Percentiles rank a stretch among this genome's conserved stretches.
These are phyloP conservation scores for Crepidodera aurea DNA, from an alignment of 2,888 invertebrate species.

Conservation along the genomic window DNA sequence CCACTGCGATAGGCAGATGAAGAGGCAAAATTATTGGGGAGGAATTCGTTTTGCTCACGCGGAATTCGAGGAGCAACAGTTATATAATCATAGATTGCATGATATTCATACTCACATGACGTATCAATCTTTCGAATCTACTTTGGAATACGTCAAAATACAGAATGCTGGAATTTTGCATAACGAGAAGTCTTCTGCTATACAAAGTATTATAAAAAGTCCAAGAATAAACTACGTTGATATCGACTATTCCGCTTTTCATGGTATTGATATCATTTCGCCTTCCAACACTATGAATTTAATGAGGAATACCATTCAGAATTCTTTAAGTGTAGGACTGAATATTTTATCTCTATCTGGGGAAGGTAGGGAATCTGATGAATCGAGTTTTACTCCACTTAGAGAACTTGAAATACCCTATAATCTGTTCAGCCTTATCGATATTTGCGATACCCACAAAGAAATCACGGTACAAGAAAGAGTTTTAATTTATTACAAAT, in stretches of 20 bases:
- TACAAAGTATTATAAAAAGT: slow-evolving; percentile 89
- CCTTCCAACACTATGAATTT: slow-evolving; percentile 84
- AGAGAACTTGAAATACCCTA: slow-evolving; percentile 86
- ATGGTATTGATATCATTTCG: slow-evolving; percentile 91
- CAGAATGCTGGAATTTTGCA: slow-evolving; percentile 95
- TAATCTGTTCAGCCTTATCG: slow-evolving; percentile 90
- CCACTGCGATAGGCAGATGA: slow-evolving; percentile 80
- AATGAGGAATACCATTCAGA: slow-evolving; percentile 75
- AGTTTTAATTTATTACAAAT: slow-evolving; percentile 93
- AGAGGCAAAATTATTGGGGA: slow-evolving; percentile 84
- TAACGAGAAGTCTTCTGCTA: slow-evolving; percentile 91
- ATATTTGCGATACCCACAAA: slow-evolving; percentile 96
- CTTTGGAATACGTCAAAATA: slow-evolving; percentile 81
- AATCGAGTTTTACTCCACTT: slow-evolving; percentile 88
- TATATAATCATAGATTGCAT: slow-evolving; percentile 83
- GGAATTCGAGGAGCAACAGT: slow-evolving; percentile 89
- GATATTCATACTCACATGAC: slow-evolving; percentile 82
- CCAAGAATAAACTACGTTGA: slow-evolving; percentile 84
- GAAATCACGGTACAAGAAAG: slow-evolving; percentile 89
- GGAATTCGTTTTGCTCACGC: slow-evolving; percentile 92
- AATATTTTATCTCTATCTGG: slow-evolving; percentile 91
- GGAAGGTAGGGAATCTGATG: slow-evolving; percentile 86
- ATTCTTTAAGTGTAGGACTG: slow-evolving; percentile 89
- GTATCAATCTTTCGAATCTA: slow-evolving; percentile 75
- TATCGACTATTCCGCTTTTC: slow-evolving; percentile 84